A percentile compares a stretch with the other conserved stretches of the same genome.
phyloP scores from a whole-genome alignment of 1,140 invertebrate species.

The Reticulitermes speratus region DNA sequence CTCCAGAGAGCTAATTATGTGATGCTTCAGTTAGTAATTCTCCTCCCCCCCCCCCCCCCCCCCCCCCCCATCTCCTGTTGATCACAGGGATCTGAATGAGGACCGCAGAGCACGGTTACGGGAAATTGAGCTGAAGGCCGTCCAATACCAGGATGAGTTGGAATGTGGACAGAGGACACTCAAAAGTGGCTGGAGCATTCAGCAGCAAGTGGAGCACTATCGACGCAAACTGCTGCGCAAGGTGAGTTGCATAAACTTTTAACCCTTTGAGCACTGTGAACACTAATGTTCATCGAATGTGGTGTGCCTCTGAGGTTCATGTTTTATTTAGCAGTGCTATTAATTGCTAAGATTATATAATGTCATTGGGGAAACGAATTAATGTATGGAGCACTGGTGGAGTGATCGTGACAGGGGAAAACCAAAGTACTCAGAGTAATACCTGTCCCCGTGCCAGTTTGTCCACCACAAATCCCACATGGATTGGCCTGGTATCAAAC shows the following conservation, averaged over 20 bases:
- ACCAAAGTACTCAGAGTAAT: no score
- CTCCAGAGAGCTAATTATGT: no score
- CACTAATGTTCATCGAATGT: no score
- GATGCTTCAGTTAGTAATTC: neutral
- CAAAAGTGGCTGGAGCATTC: slow-evolving; percentile 74
- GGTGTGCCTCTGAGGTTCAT: no score
- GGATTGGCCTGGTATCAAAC: no score
- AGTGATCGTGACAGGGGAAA: no score
- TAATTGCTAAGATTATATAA: no score
- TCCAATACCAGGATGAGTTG: slow-evolving; percentile 95
- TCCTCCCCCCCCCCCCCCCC: neutral
- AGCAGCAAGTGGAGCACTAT: slow-evolving; percentile 88
- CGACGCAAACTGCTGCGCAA: slow-evolving; percentile 85
- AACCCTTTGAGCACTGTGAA: neutral
- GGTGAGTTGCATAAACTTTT: slow-evolving; percentile 47
- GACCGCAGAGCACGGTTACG: slow-evolving; percentile 79
- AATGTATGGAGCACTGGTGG: no score
- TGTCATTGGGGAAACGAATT: no score
- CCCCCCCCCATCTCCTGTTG: neutral
- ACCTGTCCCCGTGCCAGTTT: no score
- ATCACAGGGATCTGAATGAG: slow-evolving; percentile 58
- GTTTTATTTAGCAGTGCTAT: no score
- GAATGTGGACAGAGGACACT: slow-evolving; percentile 78
- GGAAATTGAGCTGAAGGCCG: slow-evolving; percentile 91
- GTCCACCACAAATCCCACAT: no score